Evolutionary conservation across 2,113 vertebrate species (phyloP).

Genomic region (Hippocampus comes): DNA sequence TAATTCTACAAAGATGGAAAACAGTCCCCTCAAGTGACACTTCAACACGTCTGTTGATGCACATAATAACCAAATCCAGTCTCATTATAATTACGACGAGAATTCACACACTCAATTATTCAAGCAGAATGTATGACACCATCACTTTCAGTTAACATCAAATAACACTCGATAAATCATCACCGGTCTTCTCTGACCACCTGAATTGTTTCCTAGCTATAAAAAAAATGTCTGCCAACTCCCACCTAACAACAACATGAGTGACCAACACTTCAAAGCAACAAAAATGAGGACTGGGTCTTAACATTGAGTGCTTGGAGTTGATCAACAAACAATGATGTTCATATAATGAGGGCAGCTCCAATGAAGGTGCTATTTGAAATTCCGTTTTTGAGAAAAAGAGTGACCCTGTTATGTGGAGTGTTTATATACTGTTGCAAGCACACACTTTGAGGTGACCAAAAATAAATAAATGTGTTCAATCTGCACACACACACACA

Average conservation of each 20-base stretch:
- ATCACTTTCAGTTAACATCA: slow-evolving; percentile 61
- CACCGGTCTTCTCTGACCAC: too few relatives aligned
- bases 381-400: background rate
- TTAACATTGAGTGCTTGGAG: background rate
- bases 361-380: background rate
- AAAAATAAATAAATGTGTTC: background rate
- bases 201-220: too few relatives aligned
- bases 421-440: background rate
- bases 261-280: too few relatives aligned
- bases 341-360: background rate
- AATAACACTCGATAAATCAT: slow-evolving; percentile 64
- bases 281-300: too few relatives aligned
- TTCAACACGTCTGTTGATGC: slow-evolving; percentile 48
- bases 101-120: slow-evolving; percentile 67
- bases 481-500: background rate
- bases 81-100: slow-evolving; percentile 61
- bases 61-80: slow-evolving; percentile 61
- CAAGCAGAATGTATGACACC: slow-evolving; percentile 57
- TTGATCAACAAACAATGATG: background rate
- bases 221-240: too few relatives aligned
- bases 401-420: background rate
- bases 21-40: slow-evolving; percentile 36
- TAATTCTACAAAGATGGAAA: slow-evolving; percentile 20
- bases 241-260: too few relatives aligned
- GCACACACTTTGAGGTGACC: background rate